These are phyloP conservation scores for Zaprionus ghesquierei DNA, from an alignment of 1,140 invertebrate genomes.

Conservation along the genomic window DNA sequence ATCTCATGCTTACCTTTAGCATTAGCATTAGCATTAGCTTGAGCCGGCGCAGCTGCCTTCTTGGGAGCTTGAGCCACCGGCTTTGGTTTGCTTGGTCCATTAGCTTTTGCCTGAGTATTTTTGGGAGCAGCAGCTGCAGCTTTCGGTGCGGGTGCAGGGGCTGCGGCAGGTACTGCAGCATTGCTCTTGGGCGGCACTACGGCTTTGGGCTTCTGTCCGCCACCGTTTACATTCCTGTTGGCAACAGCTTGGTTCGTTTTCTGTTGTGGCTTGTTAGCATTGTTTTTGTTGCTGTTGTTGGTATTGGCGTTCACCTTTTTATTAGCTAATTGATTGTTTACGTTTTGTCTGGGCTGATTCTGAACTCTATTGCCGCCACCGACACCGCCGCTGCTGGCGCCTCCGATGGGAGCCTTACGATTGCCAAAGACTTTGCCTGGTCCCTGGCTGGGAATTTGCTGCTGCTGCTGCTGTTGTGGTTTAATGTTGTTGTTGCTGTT, in stretches of 20 bases:
- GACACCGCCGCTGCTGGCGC: not conserved
- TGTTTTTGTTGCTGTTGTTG: not conserved
- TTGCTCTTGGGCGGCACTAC: not conserved
- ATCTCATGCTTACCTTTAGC: conserved; percentile 9
- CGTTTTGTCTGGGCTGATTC: conserved; percentile 14
- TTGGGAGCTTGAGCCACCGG: not conserved
- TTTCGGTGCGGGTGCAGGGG: not conserved
- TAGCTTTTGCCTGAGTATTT: conserved; percentile 32
- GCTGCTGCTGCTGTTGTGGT: conserved; percentile 3
- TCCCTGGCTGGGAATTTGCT: not conserved
- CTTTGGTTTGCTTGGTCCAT: conserved; percentile 9
- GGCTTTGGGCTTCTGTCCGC: conserved; percentile 1
- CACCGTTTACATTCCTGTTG: conserved; percentile 15
- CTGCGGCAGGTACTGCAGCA: not conserved
- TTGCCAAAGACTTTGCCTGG: not conserved
- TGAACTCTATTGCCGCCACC: conserved; percentile 4
- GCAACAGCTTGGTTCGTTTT: not conserved
- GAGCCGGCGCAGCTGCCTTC: not conserved
- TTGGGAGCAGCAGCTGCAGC: not conserved
- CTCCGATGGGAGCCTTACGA: not conserved
- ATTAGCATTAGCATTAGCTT: not conserved
- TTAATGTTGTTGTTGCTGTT: conserved; percentile 2
- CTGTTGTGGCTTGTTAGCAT: not conserved
- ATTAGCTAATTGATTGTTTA: not conserved
- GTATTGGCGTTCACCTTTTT: not conserved